Evolutionary conservation across 2,888 invertebrate species (phyloP).

Genomic region (Lagria hirta): DNA sequence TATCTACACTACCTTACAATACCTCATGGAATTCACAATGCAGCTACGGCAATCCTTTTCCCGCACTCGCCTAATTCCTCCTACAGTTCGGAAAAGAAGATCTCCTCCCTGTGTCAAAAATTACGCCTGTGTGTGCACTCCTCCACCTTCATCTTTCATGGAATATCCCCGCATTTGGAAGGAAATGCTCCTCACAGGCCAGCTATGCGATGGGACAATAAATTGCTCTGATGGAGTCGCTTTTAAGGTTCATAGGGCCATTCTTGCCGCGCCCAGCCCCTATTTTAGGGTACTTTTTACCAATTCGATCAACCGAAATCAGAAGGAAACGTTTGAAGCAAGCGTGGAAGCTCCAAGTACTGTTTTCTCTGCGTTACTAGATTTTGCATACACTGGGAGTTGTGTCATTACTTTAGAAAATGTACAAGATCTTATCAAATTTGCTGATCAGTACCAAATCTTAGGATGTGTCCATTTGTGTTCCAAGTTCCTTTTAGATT

Average conservation of each 20-base stretch:
- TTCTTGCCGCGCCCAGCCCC: conserved; percentile 71
- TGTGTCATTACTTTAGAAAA: conserved; percentile 66
- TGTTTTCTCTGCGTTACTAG: conserved; percentile 67
- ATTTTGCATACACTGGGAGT: conserved; percentile 73
- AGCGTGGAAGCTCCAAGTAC: conserved; percentile 61
- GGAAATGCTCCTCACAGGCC: conserved; percentile 65
- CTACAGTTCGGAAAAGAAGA: conserved; percentile 27
- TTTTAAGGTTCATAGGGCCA: conserved; percentile 68
- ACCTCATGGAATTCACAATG: conserved; percentile 38
- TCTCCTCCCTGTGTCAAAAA: conserved; percentile 20
- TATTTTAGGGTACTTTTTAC: conserved; percentile 72
- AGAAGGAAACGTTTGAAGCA: conserved; percentile 63
- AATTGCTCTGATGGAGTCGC: conserved; percentile 63
- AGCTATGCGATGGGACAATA: conserved; percentile 71
- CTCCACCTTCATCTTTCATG: conserved; percentile 52
- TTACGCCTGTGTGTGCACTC: conserved; percentile 30
- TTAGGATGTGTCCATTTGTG: conserved; percentile 71
- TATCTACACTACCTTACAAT: not conserved
- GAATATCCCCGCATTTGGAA: conserved; percentile 70
- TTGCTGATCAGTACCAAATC: conserved; percentile 74
- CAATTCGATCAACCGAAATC: conserved; percentile 64
- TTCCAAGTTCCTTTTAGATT: conserved; percentile 63
- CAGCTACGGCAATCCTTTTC: conserved; percentile 32
- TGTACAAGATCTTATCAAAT: conserved; percentile 68
- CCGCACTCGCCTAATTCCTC: conserved; percentile 24